Evolutionary conservation across 2,888 invertebrate genomes (phyloP), one percentile per base, ranked within the genome.

Genomic region (Imbricaverruca yamaguchii): DNA sequence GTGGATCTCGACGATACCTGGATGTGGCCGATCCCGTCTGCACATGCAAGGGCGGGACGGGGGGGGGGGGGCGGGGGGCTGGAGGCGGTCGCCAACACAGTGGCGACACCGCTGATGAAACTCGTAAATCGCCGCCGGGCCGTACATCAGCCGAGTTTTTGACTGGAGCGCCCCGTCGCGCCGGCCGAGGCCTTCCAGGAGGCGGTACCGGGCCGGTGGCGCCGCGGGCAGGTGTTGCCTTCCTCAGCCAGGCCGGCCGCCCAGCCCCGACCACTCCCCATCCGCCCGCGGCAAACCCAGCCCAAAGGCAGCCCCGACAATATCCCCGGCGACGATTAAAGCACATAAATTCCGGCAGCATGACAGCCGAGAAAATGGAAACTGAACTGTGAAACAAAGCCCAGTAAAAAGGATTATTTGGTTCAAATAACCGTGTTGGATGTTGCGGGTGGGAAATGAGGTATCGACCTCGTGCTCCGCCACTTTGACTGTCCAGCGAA

Each of bases 291-390:
- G 9, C 74, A 39, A 39, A 39, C 39, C 39, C 39, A 39, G 39
- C 39, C 39, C 39, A 39, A 39, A 39, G 39, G 39, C 39, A 39
- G 39, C 39, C 15, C 53, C 74, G 18, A 74, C 74, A 74, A 74
- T 74, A 74, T 74, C 74, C 74, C 21, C 55, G 10, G 74, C 74
- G 53, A 55, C 74, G 74, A 74, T 74, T 74, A 74, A 74, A 74
- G 74, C 55, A 74, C 74, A 74, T 74, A 74, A 74, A 74, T 74
- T 74, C 74, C 9, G 74, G 4, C 74, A 21, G 74, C 74, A 74
- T 74, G 74, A 74, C 74, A 74, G 74, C 74, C 21, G 74, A 53
- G 74, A 55, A 74, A 55, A 74, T 74, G 74, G 74, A 74, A 74
- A 74, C 53, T 74, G 74, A 74, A 74, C 74, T 74, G 74, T 18